These are phyloP conservation scores for Sibirionetta formosa DNA, from an alignment of 2,797 vertebrate species.

Conservation along the genomic window DNA sequence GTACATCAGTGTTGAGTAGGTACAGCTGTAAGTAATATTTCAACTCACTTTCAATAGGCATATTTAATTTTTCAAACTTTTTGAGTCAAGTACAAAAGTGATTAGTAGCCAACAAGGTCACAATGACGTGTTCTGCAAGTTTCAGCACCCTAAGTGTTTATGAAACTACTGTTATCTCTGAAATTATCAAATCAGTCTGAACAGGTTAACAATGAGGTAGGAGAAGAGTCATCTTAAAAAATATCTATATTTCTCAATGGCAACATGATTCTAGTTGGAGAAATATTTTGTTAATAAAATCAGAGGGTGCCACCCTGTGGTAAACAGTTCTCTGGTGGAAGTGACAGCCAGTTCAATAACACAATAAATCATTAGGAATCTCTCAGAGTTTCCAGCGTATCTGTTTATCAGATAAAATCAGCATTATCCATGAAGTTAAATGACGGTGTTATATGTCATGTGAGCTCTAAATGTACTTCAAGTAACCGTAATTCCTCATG, in stretches of 20 bases:
- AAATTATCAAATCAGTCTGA: neutral
- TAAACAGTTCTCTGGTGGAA: neutral
- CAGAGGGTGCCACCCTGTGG: conserved; percentile 62
- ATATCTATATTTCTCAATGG: neutral
- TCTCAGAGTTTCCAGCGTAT: neutral
- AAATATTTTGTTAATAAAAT: neutral
- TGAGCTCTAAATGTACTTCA: neutral
- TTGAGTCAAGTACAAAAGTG: neutral
- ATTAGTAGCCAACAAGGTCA: neutral
- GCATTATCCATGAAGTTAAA: neutral
- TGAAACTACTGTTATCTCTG: neutral
- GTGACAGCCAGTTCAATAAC: neutral
- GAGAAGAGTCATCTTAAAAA: no score
- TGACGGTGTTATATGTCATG: neutral
- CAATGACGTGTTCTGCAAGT: neutral
- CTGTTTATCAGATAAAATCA: neutral
- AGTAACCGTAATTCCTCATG: neutral
- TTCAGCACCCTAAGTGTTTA: no score
- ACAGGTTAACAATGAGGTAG: neutral
- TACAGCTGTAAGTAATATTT: neutral
- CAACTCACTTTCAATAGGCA: neutral
- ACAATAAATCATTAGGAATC: neutral
- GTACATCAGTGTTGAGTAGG: no score
- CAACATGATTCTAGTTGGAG: neutral
- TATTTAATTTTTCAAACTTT: neutral